Conservation (phyloP, 2,113 vertebrate species). For the Atlantisia rogersi region DNA sequence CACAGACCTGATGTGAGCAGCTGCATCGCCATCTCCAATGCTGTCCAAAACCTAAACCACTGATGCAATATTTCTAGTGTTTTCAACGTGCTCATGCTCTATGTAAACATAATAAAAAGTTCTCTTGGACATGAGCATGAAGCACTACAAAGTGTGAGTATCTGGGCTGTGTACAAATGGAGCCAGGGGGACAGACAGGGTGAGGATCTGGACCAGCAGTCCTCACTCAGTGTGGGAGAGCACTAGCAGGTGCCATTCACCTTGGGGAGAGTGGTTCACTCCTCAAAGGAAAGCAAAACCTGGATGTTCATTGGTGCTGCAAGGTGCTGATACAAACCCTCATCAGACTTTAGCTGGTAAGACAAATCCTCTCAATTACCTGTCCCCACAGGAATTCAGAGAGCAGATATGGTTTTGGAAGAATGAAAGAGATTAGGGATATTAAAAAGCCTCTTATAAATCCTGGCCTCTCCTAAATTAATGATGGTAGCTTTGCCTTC, state of each 20-base stretch:
- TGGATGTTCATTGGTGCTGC: neutral
- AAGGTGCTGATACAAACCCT: neutral
- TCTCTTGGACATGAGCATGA: neutral
- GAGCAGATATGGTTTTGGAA: neutral
- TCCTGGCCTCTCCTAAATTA: neutral
- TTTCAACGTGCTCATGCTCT: slow-evolving; percentile 39
- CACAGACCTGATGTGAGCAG: neutral
- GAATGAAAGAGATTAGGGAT: neutral
- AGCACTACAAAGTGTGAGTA: neutral
- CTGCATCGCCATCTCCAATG: neutral
- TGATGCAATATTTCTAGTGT: slow-evolving; percentile 17
- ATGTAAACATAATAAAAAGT: slow-evolving; percentile 51
- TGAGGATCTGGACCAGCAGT: neutral
- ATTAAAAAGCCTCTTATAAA: accelerated
- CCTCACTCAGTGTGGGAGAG: neutral
- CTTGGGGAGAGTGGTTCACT: neutral
- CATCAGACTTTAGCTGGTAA: neutral
- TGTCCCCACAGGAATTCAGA: neutral
- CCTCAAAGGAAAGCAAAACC: neutral
- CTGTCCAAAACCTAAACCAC: slow-evolving; percentile 30
- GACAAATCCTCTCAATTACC: neutral
- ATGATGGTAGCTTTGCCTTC: neutral
- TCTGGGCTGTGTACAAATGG: neutral
- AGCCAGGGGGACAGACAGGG: neutral
- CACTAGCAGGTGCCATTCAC: neutral